Percentiles rank a stretch among this genome's conserved stretches.
These are phyloP conservation scores for Phrynocephalus versicolor DNA, from an alignment of 2,113 vertebrate genomes.

Conservation along the genomic window DNA sequence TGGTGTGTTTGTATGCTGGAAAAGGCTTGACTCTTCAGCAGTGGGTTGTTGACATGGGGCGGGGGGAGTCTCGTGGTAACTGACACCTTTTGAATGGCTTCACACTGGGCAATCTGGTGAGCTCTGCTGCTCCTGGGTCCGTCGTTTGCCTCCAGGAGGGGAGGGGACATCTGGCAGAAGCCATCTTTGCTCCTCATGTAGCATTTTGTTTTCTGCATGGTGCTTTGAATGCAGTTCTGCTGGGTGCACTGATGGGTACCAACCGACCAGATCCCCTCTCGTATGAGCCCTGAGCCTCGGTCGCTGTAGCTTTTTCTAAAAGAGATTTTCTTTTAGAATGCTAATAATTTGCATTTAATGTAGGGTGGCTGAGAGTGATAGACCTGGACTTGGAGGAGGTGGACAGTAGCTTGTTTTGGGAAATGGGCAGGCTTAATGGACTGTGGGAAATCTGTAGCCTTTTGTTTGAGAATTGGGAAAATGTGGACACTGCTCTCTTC, in stretches of 20 bases:
- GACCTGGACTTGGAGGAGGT: not conserved
- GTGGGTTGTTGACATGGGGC: conserved; percentile 38
- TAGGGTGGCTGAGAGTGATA: not conserved
- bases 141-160: not conserved
- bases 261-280: conserved; percentile 13
- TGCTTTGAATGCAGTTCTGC: conserved; percentile 48
- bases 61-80: conserved; percentile 25
- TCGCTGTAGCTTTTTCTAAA: not conserved
- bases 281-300: conserved; percentile 34
- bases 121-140: conserved; percentile 34
- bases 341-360: conserved; percentile 25
- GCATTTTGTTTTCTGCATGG: not conserved
- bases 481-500: not conserved
- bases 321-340: conserved; percentile 41
- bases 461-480: not conserved
- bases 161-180: not conserved
- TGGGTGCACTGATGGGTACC: conserved; percentile 23
- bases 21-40: conserved; percentile 47
- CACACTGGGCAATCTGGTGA: not conserved
- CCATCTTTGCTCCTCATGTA: conserved; percentile 26
- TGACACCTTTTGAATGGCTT: conserved; percentile 62
- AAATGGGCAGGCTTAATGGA: conserved; percentile 35
- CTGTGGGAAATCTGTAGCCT: conserved; percentile 35
- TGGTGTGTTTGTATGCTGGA: conserved; percentile 54
- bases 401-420: conserved; percentile 26